phyloP scores from a whole-genome alignment of 1,140 invertebrate genomes.

The Lepidurus packardi region DNA sequence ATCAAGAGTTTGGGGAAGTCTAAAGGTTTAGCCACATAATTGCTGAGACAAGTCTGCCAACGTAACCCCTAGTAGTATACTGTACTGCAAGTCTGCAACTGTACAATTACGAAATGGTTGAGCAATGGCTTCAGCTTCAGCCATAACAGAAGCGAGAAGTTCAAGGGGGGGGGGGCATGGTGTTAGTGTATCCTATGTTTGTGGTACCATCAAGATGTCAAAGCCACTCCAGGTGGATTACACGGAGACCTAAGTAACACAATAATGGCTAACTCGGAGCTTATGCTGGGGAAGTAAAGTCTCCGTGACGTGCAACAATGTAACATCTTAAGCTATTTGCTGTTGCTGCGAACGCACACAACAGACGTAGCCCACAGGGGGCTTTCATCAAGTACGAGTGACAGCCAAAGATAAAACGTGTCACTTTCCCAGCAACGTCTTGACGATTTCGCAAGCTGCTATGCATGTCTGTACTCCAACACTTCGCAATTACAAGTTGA shows the following conservation, averaged over 20 bases:
- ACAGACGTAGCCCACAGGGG: neutral
- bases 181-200: neutral
- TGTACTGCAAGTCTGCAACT: no score
- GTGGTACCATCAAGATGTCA: slow-evolving; percentile 17
- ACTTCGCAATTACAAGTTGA: neutral
- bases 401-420: neutral
- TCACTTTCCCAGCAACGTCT: neutral
- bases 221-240: slow-evolving; percentile 17
- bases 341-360: neutral
- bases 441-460: neutral
- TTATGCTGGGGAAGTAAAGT: neutral
- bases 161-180: neutral
- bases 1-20: neutral
- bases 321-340: neutral
- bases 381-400: slow-evolving; percentile 14
- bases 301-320: neutral
- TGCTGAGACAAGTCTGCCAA: neutral
- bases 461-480: neutral
- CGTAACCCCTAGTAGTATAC: no score
- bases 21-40: neutral
- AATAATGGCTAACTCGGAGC: neutral
- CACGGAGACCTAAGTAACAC: slow-evolving; percentile 4
- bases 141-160: neutral
- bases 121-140: neutral
- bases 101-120: neutral